A percentile compares a stretch with the other conserved stretches of the same genome.
Evolutionary conservation across 2,113 vertebrate species (phyloP).

Genomic region (Gorsachius goisagi): DNA sequence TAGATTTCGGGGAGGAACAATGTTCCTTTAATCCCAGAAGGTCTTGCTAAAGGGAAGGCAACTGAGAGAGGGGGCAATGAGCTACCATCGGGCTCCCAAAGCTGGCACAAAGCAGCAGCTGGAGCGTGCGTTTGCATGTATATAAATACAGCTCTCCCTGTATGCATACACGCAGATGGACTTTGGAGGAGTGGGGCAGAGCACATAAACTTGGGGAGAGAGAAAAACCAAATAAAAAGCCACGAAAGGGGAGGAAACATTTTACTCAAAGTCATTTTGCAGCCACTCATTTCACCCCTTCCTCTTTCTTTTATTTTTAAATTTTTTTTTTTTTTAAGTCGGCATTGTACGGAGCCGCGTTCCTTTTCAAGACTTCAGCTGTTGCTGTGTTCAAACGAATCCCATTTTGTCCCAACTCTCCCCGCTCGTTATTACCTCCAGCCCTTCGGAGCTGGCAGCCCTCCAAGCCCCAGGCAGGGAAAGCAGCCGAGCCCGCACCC

Average conservation of each 20-base stretch:
- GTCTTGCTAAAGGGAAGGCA: background rate
- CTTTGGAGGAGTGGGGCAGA: background rate
- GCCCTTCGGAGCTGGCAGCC: slow-evolving; percentile 54
- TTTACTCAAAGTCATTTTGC: slow-evolving; percentile 51
- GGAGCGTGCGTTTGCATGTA: background rate
- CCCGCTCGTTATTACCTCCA: slow-evolving; percentile 54
- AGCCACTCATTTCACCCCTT: background rate
- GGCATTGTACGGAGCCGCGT: background rate
- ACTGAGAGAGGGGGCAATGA: background rate
- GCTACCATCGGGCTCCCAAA: background rate
- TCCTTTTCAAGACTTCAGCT: slow-evolving; percentile 51
- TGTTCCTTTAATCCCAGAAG: background rate
- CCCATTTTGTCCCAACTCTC: slow-evolving; percentile 67
- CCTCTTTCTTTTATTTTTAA: background rate
- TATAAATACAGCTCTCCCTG: background rate
- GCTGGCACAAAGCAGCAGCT: background rate
- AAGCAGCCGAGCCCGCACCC: slow-evolving; percentile 12
- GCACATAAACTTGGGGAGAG: background rate
- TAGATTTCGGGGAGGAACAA: background rate
- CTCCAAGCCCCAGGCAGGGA: slow-evolving; percentile 14
- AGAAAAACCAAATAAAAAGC: slow-evolving; percentile 51
- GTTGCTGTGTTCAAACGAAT: slow-evolving; percentile 57
- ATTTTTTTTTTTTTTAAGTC: background rate
- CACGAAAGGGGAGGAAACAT: background rate
- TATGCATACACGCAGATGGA: fast-evolving